Base-by-base conservation (phyloP, 2,113 vertebrate species). In the Ctenodactylus gundi region DNA sequence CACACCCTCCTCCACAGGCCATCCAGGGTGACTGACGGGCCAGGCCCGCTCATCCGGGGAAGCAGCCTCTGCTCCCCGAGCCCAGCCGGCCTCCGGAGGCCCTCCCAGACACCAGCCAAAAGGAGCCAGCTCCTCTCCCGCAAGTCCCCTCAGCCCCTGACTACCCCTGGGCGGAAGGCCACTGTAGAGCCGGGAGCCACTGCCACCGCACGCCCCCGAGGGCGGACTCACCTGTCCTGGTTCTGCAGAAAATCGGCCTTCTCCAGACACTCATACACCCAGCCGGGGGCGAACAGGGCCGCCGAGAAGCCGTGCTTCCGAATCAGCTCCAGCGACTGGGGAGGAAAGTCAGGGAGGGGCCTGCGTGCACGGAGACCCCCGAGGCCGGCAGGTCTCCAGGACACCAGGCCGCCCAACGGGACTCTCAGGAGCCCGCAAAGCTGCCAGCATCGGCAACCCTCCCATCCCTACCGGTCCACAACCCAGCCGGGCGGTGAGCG, bases 211-310 rank as follows among this genome's bases (percentile, higher is more conserved):
- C n/a, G n/a, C n/a, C n/a, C n/a, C n/a, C n/a, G n/a, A n/a, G n/a
- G n/a, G n/a, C n/a, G n/a, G n/a, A n/a, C 99, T 98, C 96, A 99
- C 99, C 95, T 99, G 98, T 99, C 98, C 98, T 99, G 99, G 2
- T 99, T 99, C 76, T 97, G 95, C 76, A 99, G 98, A 97, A 99
- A 99, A 20, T 99, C 96, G 0, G 72, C 96, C 95, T 98, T 99
- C 2, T 99, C 98, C 41, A 98, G 93, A 70, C 98, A 98, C 97
- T 99, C 99, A 0, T 99, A 99, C n/a, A 99, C 99, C 99, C 99
- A 99, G 95, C 99, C 99, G 0, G 99, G 99, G 53, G 99, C 99
- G 0, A 99, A 99, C 93, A 99, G 98, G 62, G 99, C 99, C 0
- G 97, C 97, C 0, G 99, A 99, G 94, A 99, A 98, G 76, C 98